Evolutionary conservation across 1,140 invertebrate genomes (phyloP), one percentile per base, ranked within the genome.

Genomic region (Asbolus verrucosus): DNA sequence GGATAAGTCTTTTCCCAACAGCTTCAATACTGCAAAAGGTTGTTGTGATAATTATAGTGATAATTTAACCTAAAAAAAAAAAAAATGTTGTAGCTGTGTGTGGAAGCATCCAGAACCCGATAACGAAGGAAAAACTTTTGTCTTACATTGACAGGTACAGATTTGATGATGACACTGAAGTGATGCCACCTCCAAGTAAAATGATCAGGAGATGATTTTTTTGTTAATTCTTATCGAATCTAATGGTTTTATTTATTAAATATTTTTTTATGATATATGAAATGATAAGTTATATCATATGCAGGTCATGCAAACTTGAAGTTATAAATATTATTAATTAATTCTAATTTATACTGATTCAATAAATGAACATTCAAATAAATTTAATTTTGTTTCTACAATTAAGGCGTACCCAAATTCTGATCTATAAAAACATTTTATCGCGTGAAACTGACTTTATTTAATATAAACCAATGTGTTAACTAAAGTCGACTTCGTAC

Each of bases 1-100:
- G 0, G 98, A 99, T 81, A 99, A 99, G 84, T 96, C 94, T 0
- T 95, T 92, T 83, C 97, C 98, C 0, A 99, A 99, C 83, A 91
- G 91, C 60, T 91, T 82, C 63, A 87, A 84, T 1, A 98, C 96
- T 3, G 95, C 94, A 15, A 77, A 82, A 65, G 88, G 93, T 95
- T 30, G 13, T 16, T 68, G 70, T n/a, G n/a, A n/a, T n/a, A n/a
- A n/a, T n/a, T n/a, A n/a, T n/a, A n/a, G n/a, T n/a, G n/a, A n/a
- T n/a, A n/a, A n/a, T n/a, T n/a, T n/a, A n/a, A n/a, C n/a, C n/a
- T n/a, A n/a, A n/a, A n/a, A n/a, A n/a, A n/a, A n/a, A n/a, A n/a
- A n/a, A n/a, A n/a, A n/a, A n/a, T n/a, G n/a, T 87, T 87, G 18
- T 80, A 91, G 87, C 89, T 71, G 90, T 93, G 19, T 87, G 82